Evolutionary conservation across 1,140 invertebrate species (phyloP).

Genomic region (Drosophila santomea): DNA sequence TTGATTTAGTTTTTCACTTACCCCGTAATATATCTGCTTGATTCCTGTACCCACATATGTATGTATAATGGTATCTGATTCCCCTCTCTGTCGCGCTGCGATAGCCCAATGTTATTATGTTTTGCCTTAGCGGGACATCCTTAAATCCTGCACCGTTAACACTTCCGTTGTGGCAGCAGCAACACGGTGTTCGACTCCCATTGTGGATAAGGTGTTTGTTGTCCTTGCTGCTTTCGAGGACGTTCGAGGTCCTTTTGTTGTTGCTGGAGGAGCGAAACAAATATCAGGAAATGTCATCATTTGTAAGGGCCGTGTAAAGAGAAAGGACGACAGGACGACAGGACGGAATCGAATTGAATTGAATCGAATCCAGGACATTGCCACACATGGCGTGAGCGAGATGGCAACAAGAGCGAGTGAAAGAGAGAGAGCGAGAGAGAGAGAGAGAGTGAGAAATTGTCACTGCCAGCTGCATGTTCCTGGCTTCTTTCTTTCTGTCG

Average conservation of each 20-base stretch:
- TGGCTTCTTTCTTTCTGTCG: conserved; percentile 18
- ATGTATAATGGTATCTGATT: too few species aligned
- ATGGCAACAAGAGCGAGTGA: background rate
- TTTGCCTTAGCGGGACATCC: conserved; percentile 2
- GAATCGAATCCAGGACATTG: conserved; percentile 45
- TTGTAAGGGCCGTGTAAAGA: conserved; percentile 45
- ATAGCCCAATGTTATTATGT: too few species aligned
- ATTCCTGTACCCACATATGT: too few species aligned
- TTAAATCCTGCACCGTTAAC: conserved; percentile 56
- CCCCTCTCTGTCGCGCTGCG: too few species aligned
- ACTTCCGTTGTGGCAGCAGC: conserved; percentile 58
- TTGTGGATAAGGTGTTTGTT: conserved; percentile 59
- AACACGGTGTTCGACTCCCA: conserved; percentile 21
- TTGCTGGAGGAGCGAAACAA: conserved; percentile 58
- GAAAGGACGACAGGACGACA: conserved; percentile 21
- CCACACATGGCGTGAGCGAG: conserved; percentile 65
- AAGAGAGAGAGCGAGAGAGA: background rate
- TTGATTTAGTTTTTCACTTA: too few species aligned
- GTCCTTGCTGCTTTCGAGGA: conserved; percentile 12
- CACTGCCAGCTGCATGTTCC: conserved; percentile 36
- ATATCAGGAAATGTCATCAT: conserved; percentile 82
- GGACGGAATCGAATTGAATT: conserved; percentile 37
- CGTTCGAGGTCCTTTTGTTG: conserved; percentile 51
- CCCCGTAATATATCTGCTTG: too few species aligned
- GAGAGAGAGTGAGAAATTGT: conserved; percentile 45